These are phyloP conservation scores for Seladonia tumulorum DNA, from an alignment of 2,888 invertebrate species.

Conservation along the genomic window DNA sequence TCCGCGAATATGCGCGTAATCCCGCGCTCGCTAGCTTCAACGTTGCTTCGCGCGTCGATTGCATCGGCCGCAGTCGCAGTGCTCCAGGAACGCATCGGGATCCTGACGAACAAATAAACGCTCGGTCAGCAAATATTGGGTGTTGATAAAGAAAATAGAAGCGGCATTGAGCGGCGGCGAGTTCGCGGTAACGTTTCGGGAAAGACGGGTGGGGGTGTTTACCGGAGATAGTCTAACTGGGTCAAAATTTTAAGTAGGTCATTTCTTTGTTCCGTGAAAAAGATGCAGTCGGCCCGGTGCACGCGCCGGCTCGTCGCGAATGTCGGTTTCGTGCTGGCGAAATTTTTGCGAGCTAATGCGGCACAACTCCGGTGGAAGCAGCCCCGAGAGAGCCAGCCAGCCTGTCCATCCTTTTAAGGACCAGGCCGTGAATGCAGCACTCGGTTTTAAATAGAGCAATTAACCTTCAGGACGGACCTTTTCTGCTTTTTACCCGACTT, in stretches of 20 bases:
- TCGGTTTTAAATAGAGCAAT: constrained; percentile 29
- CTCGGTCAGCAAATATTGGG: background rate
- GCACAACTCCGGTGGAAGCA: background rate
- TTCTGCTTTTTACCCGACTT: background rate
- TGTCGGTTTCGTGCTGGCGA: background rate
- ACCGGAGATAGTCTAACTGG: background rate
- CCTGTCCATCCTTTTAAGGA: background rate
- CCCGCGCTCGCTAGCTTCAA: background rate
- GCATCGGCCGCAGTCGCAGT: background rate
- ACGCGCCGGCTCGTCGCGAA: background rate
- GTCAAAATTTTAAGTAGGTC: constrained; percentile 6
- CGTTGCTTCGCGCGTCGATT: background rate
- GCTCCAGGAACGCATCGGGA: background rate
- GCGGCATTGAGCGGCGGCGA: background rate
- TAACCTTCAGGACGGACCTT: constrained; percentile 13
- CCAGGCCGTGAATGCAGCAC: constrained; percentile 7
- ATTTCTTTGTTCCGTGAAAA: background rate
- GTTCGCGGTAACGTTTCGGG: background rate
- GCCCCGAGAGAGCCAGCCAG: background rate
- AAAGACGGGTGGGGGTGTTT: background rate
- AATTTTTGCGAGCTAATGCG: background rate
- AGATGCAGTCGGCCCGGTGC: background rate
- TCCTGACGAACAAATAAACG: background rate
- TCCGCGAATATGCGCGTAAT: background rate
- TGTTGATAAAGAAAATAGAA: background rate